Evolutionary conservation across 2,113 vertebrate species (phyloP), one percentile per base, ranked within the genome.

Genomic region (Paratilapia polleni): DNA sequence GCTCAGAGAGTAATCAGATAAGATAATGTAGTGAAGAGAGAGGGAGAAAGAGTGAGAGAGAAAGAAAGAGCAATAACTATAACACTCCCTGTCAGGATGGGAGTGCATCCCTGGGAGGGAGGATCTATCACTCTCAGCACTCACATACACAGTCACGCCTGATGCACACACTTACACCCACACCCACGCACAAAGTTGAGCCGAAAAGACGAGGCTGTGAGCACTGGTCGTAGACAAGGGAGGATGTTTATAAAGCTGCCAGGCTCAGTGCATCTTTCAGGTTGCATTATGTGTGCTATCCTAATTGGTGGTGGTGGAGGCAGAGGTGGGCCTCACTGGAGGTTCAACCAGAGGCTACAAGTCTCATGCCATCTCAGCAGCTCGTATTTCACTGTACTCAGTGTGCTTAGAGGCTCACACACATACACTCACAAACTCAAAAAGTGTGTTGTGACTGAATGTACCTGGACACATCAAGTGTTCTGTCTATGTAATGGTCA

Each of bases 1-100:
- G 81, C 88, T 83, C 87, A 88, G 84, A 94, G 88, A 89, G 94
- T 94, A 94, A 94, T 93, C 91, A 94, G 94, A 95, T 95, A 91
- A 94, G 94, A 92, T 94, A 92, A 94, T 95, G 93, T 90, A 94
- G 93, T 91, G 85, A 83, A 83, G 85, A 85, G 73, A 89, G 85
- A 83, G 80, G 70, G 74, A 86, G 78, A 84, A 75, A 68, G 36
- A 66, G 62, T 20, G 74, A 66, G 63, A 60, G 81, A 58, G 60
- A 77, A 78, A 80, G 83, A 78, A 88, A 87, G 84, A 89, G 94
- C 88, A 90, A 86, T 89, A 88, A 91, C 91, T 90, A 86, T 80
- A 89, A 91, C 58, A 61, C 80, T 91, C 70, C 77, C 57, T 92
- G 87, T 89, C 87, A 86, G 82, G 73, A 83, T 84, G 82, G 85